Conservation (phyloP, 23 tunicate genomes). For the Styela clava region DNA sequence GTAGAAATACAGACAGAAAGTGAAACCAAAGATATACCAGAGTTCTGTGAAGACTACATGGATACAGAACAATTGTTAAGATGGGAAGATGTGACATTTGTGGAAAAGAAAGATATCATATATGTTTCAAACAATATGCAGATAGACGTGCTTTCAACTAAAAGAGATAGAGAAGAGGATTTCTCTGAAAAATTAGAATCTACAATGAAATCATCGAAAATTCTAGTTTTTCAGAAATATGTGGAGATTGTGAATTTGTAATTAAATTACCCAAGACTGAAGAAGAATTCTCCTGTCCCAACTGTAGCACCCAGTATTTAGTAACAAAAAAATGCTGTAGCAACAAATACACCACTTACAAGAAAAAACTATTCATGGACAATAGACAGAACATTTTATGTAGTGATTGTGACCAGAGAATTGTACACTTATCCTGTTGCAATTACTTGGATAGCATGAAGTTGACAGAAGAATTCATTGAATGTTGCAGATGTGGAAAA, state of each 20-base stretch:
- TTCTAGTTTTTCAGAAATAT: neutral
- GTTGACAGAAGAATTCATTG: neutral
- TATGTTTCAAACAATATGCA: too few species aligned
- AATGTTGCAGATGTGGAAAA: neutral
- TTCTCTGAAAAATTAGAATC: neutral
- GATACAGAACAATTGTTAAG: neutral
- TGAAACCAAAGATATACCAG: neutral
- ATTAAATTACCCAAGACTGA: neutral
- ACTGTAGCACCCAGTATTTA: neutral
- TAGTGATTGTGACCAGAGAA: neutral
- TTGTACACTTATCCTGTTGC: neutral
- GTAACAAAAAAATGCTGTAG: neutral
- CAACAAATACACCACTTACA: neutral
- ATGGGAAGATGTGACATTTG: neutral
- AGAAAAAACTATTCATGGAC: neutral
- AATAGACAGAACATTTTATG: neutral
- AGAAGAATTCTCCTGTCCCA: neutral
- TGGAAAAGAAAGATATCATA: neutral
- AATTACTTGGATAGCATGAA: neutral
- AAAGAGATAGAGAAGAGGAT: neutral
- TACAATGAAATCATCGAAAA: neutral
- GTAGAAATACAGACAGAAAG: neutral
- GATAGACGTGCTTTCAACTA: neutral
- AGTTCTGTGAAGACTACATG: neutral
- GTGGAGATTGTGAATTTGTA: neutral